These are phyloP conservation scores for Ranitomeya imitator DNA, from an alignment of 2,113 vertebrate species.

Conservation along the genomic window DNA sequence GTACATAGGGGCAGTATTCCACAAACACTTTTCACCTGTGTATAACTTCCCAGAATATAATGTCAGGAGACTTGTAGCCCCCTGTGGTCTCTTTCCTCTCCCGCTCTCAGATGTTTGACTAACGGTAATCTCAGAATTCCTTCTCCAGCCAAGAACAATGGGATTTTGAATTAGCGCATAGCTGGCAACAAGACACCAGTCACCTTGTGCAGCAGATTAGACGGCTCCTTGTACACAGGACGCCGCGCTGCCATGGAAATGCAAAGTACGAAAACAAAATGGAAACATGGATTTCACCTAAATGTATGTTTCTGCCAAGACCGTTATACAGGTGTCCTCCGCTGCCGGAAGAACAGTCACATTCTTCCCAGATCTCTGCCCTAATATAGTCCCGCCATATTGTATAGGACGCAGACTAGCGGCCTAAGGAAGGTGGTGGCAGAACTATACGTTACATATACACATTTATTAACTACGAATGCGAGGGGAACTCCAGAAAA, in stretches of 20 bases:
- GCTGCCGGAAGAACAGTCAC: no score
- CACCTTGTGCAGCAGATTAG: background rate
- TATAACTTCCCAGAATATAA: background rate
- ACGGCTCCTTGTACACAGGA: slow-evolving; percentile 35
- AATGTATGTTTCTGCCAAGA: background rate
- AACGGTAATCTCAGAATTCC: slow-evolving; percentile 27
- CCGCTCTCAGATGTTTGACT: background rate
- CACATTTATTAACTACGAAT: no score
- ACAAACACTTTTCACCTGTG: background rate
- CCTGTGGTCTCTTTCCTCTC: background rate
- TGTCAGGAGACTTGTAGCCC: background rate
- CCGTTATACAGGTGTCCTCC: no score
- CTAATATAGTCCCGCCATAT: background rate
- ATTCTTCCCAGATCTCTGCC: background rate
- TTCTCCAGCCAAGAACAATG: slow-evolving; percentile 28
- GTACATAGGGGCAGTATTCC: background rate
- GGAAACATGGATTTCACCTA: no score
- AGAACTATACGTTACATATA: no score
- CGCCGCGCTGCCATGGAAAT: slow-evolving; percentile 11
- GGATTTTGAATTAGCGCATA: background rate
- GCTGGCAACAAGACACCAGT: background rate
- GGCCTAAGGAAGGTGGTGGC: no score
- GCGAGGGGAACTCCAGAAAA: no score
- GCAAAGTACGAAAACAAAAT: background rate
- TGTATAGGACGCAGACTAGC: no score